phyloP scores from a whole-genome alignment of 1,140 invertebrate species.

The Notospermus geniculatus region DNA sequence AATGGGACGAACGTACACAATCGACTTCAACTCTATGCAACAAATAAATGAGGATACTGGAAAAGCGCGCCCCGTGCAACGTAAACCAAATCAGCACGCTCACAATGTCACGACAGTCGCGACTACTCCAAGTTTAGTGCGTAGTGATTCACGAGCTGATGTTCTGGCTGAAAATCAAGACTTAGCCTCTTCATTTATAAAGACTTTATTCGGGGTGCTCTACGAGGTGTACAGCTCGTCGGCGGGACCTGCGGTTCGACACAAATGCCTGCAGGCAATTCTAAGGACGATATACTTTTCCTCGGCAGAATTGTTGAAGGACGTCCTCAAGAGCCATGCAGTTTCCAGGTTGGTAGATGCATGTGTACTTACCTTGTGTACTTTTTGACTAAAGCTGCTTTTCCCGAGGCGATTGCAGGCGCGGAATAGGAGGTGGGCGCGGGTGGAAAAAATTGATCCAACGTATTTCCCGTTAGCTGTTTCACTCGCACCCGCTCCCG shows the following conservation, averaged over 20 bases:
- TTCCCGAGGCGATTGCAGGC: no score
- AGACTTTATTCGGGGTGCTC: conserved; percentile 81
- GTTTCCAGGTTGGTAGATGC: conserved; percentile 66
- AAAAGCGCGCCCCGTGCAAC: conserved; percentile 84
- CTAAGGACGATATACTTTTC: conserved; percentile 95
- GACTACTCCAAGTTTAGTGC: conserved; percentile 26
- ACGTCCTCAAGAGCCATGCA: conserved; percentile 85
- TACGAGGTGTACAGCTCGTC: conserved; percentile 97
- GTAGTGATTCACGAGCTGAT: conserved; percentile 66
- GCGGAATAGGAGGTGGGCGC: no score
- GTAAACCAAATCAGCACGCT: conserved; percentile 55
- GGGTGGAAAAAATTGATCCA: no score
- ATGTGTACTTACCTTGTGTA: background rate
- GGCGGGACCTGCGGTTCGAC: conserved; percentile 93
- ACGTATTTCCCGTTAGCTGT: no score
- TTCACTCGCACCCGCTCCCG: no score
- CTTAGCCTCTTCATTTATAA: conserved; percentile 75
- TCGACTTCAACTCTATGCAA: conserved; percentile 96
- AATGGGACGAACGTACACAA: conserved; percentile 86
- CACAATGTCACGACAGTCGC: background rate
- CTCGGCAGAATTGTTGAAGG: conserved; percentile 75
- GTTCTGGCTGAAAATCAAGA: conserved; percentile 68
- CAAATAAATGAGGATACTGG: conserved; percentile 98
- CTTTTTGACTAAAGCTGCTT: no score
- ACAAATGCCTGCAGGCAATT: conserved; percentile 92